Evolutionary conservation across 2,113 vertebrate genomes (phyloP).

Genomic region (Cephalopholis sonnerati): DNA sequence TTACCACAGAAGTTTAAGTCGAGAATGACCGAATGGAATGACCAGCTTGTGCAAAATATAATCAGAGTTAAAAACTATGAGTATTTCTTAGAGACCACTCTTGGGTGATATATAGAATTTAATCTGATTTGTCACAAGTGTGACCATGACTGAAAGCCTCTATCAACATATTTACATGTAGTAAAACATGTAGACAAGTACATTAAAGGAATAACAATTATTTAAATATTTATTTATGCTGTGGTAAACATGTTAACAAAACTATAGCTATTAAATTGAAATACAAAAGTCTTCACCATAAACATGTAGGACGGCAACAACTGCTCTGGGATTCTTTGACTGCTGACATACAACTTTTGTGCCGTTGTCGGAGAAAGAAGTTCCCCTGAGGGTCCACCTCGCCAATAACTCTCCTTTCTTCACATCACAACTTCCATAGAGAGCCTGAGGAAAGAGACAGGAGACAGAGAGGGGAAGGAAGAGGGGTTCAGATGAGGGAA

Average conservation of each 20-base stretch:
- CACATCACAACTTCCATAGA: conserved; percentile 70
- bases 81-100: no score
- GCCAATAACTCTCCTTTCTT: conserved; percentile 47
- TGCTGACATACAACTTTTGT: conserved; percentile 70
- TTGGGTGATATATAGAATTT: no score
- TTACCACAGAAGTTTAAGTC: not conserved
- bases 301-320: conserved; percentile 48
- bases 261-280: not conserved
- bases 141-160: not conserved
- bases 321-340: not conserved
- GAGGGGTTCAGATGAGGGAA: not conserved
- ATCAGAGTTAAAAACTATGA: not conserved
- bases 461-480: not conserved
- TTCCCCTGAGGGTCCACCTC: conserved; percentile 75
- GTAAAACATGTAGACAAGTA: not conserved
- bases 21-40: not conserved
- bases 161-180: not conserved
- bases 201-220: not conserved
- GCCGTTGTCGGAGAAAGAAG: conserved; percentile 63
- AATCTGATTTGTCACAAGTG: not conserved
- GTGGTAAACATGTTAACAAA: not conserved
- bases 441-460: conserved; percentile 52
- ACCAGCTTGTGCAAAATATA: not conserved
- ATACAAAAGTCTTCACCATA: conserved; percentile 53
- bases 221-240: not conserved